phyloP scores from a whole-genome alignment of 2,888 invertebrate genomes.

The Gari tellinella region DNA sequence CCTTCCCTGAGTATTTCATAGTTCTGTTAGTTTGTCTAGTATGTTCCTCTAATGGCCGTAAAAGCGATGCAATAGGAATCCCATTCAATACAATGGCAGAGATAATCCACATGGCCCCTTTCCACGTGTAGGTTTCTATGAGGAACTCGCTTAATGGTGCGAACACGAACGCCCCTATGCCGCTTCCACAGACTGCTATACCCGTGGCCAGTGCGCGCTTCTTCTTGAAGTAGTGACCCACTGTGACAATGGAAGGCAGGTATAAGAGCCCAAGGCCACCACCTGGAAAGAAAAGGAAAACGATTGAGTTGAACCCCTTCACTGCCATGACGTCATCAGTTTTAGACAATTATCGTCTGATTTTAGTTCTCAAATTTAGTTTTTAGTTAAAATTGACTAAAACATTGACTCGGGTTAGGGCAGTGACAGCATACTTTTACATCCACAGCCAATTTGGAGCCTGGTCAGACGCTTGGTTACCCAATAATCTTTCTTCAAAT shows the following conservation, averaged over 20 bases:
- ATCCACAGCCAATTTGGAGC: no score
- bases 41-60: constrained; percentile 89
- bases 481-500: no score
- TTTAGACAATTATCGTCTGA: no score
- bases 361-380: no score
- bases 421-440: no score
- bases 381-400: no score
- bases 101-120: constrained; percentile 90
- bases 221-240: constrained; percentile 98
- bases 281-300: constrained; percentile 86
- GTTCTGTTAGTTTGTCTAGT: constrained; percentile 6
- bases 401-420: no score
- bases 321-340: no score
- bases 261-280: constrained; percentile 97
- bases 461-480: no score
- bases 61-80: constrained; percentile 90
- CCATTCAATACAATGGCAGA: constrained; percentile 93
- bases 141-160: constrained; percentile 91
- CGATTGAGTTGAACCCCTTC: not conserved
- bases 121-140: constrained; percentile 89
- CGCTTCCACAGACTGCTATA: constrained; percentile 97
- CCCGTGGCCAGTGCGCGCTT: constrained; percentile 98
- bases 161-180: constrained; percentile 95
- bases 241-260: constrained; percentile 97
- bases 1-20: not conserved